A percentile compares a stretch with the other conserved stretches of the same genome.
Evolutionary conservation across 2,888 invertebrate species (phyloP).

Genomic region (Platycheirus rosarum): DNA sequence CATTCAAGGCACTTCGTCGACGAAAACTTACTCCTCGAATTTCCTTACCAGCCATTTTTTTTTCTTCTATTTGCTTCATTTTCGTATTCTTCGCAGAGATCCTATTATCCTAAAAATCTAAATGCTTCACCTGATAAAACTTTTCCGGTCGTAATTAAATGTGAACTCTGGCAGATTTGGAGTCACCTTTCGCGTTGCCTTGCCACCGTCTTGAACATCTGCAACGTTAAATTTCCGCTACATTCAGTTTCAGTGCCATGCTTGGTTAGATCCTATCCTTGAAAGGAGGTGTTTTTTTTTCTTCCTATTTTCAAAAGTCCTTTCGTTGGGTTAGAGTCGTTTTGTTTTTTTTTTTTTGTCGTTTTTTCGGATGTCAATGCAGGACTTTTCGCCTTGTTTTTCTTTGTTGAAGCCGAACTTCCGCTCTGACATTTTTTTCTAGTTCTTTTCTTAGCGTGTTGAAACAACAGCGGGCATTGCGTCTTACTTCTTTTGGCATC

Average conservation of each 20-base stretch:
- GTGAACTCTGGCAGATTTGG: slow-evolving; percentile 71
- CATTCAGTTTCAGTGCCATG: slow-evolving; percentile 48
- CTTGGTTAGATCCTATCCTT: slow-evolving; percentile 18
- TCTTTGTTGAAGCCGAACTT: slow-evolving; percentile 68
- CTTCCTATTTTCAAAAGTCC: slow-evolving; percentile 4
- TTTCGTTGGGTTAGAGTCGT: slow-evolving; percentile 4
- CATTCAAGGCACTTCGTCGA: slow-evolving; percentile 25
- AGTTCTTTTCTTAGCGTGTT: slow-evolving; percentile 33
- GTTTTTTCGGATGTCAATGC: slow-evolving; percentile 65
- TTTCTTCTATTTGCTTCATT: slow-evolving; percentile 32
- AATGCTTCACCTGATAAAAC: slow-evolving; percentile 74
- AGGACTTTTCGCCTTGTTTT: slow-evolving; percentile 73
- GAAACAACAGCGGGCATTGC: slow-evolving; percentile 50
- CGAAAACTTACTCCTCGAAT: slow-evolving; percentile 36
- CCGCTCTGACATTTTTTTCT: slow-evolving; percentile 45
- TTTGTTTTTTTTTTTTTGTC: slow-evolving; percentile 17
- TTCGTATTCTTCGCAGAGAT: slow-evolving; percentile 34
- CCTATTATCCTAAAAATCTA: slow-evolving; percentile 69
- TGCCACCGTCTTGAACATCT: slow-evolving; percentile 48
- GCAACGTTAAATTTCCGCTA: slow-evolving; percentile 64
- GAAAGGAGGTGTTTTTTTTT: slow-evolving; percentile 3
- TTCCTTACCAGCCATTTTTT: slow-evolving; percentile 13
- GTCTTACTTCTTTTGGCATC: slow-evolving; percentile 55
- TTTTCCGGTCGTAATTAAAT: slow-evolving; percentile 74
- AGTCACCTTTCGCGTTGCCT: slow-evolving; percentile 50